These are phyloP conservation scores for Agrilus planipennis DNA, from an alignment of 1,140 invertebrate species.

Conservation along the genomic window DNA sequence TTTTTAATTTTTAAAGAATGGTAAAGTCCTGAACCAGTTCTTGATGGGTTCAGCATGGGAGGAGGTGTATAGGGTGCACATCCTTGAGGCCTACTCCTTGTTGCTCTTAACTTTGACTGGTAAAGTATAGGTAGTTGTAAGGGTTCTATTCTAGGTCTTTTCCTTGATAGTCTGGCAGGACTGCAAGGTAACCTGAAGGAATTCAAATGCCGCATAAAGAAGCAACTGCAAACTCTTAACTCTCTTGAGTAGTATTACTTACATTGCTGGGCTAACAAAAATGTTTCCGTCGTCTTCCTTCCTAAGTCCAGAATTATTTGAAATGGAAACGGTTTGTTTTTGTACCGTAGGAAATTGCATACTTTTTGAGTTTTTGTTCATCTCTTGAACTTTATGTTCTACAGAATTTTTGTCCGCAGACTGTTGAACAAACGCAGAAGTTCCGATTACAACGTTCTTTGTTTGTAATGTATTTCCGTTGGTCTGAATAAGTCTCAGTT, in stretches of 20 bases:
- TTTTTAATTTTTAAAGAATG: slow-evolving; percentile 5
- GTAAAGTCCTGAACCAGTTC: slow-evolving; percentile 77
- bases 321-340: slow-evolving; percentile 30
- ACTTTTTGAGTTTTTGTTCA: slow-evolving; percentile 24
- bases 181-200: slow-evolving; percentile 45
- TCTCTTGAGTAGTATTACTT: too few relatives aligned
- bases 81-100: slow-evolving; percentile 35
- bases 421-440: too few relatives aligned
- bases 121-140: slow-evolving; percentile 38
- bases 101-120: slow-evolving; percentile 43
- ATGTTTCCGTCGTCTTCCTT: slow-evolving; percentile 53
- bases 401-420: slow-evolving; percentile 23
- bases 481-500: slow-evolving; percentile 49
- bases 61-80: slow-evolving; percentile 75
- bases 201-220: background rate
- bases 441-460: slow-evolving; percentile 39
- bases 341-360: slow-evolving; percentile 18
- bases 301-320: slow-evolving; percentile 30
- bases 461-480: slow-evolving; percentile 23
- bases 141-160: slow-evolving; percentile 51
- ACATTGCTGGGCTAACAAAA: slow-evolving; percentile 61
- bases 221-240: background rate
- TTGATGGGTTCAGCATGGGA: slow-evolving; percentile 80
- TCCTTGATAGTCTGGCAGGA: slow-evolving; percentile 46
- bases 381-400: too few relatives aligned